A percentile compares a stretch with the other conserved stretches of the same genome.
phyloP scores from a whole-genome alignment of 2,113 vertebrate genomes.

The Speoplatyrhinus poulsoni region DNA sequence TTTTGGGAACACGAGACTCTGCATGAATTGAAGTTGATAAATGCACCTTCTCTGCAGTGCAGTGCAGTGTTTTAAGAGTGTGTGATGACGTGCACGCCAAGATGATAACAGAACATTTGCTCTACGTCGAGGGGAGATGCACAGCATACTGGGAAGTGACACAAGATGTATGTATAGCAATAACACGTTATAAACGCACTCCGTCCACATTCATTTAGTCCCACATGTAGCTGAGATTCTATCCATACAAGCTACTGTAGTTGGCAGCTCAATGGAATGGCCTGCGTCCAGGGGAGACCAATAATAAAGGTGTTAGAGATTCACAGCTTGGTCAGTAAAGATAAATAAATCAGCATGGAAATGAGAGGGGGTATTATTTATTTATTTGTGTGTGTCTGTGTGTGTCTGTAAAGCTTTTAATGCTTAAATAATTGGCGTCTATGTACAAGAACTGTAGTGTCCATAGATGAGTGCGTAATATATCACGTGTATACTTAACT shows the following conservation, averaged over 20 bases:
- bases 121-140: too few relatives aligned
- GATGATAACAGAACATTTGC: too few relatives aligned
- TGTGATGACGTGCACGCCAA: too few relatives aligned
- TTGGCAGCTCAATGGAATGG: slow-evolving; percentile 18
- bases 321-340: slow-evolving; percentile 44
- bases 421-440: neutral
- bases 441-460: neutral
- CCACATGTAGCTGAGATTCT: slow-evolving; percentile 33
- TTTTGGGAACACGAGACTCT: too few relatives aligned
- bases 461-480: neutral
- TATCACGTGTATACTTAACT: neutral
- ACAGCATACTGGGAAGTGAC: neutral
- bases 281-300: slow-evolving; percentile 36
- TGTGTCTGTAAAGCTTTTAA: too few relatives aligned
- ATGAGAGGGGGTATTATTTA: neutral
- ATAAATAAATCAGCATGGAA: slow-evolving; percentile 41
- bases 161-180: neutral
- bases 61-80: too few relatives aligned
- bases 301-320: slow-evolving; percentile 41
- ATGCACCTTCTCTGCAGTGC: too few relatives aligned
- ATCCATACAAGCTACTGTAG: slow-evolving; percentile 1
- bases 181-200: neutral
- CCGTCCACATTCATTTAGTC: slow-evolving; percentile 27
- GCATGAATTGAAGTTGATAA: too few relatives aligned
- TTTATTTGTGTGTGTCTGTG: neutral